A percentile compares a stretch with the other conserved stretches of the same genome.
These are phyloP conservation scores for Garra rufa DNA, from an alignment of 2,113 vertebrate species.

Conservation along the genomic window DNA sequence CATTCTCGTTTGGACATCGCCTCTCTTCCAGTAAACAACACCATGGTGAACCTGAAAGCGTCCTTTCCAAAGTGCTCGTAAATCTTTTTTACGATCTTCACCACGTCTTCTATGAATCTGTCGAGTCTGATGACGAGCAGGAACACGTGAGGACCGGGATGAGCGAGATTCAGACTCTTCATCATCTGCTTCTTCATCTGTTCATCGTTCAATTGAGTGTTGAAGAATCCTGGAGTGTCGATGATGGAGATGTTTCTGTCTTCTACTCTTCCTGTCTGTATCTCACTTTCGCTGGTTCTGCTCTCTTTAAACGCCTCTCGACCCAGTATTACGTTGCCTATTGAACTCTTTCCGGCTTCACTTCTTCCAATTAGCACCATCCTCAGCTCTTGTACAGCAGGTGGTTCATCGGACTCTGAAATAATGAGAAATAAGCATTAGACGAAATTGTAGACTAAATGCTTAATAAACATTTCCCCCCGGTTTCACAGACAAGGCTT, in stretches of 20 bases:
- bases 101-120: conserved; percentile 10
- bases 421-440: not conserved
- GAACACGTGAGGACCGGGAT: conserved; percentile 55
- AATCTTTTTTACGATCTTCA: not conserved
- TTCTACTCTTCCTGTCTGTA: not conserved
- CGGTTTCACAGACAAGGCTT: too few relatives aligned
- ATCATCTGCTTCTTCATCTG: not conserved
- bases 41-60: conserved; percentile 35
- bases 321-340: conserved; percentile 27
- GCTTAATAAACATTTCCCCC: too few relatives aligned
- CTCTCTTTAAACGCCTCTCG: conserved; percentile 18
- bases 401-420: not conserved
- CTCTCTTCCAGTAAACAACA: conserved; percentile 59
- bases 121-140: conserved; percentile 47
- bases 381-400: not conserved
- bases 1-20: not conserved
- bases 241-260: conserved; percentile 44
- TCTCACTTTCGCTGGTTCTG: not conserved
- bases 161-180: not conserved
- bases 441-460: not conserved
- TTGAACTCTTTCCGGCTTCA: conserved; percentile 31
- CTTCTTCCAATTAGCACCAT: conserved; percentile 21
- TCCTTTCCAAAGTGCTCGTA: conserved; percentile 43
- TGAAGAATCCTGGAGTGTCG: conserved; percentile 63
- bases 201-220: not conserved